Conservation (phyloP, 2,888 invertebrate genomes). For the Trachelus iudaicus region DNA sequence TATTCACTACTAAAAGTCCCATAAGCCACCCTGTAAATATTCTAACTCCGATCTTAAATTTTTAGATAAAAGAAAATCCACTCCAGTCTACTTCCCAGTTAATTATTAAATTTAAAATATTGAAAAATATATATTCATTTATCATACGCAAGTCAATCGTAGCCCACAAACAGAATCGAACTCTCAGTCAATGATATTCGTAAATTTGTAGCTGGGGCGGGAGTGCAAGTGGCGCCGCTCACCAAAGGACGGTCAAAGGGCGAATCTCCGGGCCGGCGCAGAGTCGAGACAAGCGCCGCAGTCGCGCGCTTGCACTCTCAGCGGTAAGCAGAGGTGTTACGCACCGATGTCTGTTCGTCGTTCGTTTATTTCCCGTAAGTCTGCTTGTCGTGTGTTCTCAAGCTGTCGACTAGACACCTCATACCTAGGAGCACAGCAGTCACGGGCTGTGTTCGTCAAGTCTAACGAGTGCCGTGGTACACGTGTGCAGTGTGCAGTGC, state of each 20-base stretch:
- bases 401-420: constrained; percentile 3
- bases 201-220: constrained; percentile 26
- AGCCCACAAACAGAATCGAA: not conserved
- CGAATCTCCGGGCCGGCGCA: constrained; percentile 50
- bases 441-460: not conserved
- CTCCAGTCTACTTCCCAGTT: not conserved
- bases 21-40: not conserved
- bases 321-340: constrained; percentile 50
- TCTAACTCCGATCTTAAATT: not conserved
- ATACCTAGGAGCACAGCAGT: not conserved
- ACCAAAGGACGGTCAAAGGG: constrained; percentile 32
- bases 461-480: not conserved
- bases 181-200: not conserved
- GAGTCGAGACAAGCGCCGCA: constrained; percentile 49
- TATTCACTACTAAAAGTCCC: not conserved
- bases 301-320: constrained; percentile 62
- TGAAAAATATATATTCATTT: not conserved
- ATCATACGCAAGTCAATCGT: not conserved
- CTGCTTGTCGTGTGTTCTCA: constrained; percentile 9
- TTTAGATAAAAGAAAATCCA: not conserved
- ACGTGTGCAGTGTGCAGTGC: constrained; percentile 17
- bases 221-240: constrained; percentile 42
- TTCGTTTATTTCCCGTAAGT: constrained; percentile 30
- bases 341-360: constrained; percentile 21
- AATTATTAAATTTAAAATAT: not conserved